Conservation (phyloP, 2,888 invertebrate genomes). For the Oegoconia quadripuncta region DNA sequence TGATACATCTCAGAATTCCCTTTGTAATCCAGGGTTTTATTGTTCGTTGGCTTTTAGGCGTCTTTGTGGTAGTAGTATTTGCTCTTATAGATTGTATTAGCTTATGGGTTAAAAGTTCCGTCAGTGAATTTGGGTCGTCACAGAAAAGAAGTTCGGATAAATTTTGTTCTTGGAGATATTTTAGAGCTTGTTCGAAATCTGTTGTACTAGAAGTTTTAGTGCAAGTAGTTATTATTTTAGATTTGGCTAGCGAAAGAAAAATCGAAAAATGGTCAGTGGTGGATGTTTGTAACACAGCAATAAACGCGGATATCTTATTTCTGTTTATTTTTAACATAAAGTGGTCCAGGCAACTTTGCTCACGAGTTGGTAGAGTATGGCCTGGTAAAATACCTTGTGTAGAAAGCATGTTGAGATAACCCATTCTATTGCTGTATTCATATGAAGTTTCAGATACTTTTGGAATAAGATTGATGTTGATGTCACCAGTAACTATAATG, state of each 20-base stretch:
- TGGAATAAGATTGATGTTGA: background rate
- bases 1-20: background rate
- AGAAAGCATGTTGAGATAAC: too few relatives aligned
- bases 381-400: too few relatives aligned
- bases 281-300: background rate
- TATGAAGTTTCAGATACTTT: background rate
- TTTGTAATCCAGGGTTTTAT: slow-evolving; percentile 1
- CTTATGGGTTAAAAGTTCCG: too few relatives aligned
- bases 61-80: too few relatives aligned
- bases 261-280: slow-evolving; percentile 3
- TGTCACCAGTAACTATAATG: background rate
- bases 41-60: background rate
- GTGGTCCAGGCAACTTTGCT: background rate
- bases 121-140: too few relatives aligned
- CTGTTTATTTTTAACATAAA: background rate
- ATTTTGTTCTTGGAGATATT: too few relatives aligned
- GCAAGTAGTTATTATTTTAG: too few relatives aligned
- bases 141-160: too few relatives aligned
- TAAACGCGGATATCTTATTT: too few relatives aligned
- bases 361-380: background rate
- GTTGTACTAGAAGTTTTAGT: background rate
- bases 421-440: too few relatives aligned
- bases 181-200: background rate
- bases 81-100: background rate
- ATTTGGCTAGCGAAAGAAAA: too few relatives aligned